phyloP scores from a whole-genome alignment of 30 jellyfish, hydroid and myxozoan species.

The Morbakka virulenta region DNA sequence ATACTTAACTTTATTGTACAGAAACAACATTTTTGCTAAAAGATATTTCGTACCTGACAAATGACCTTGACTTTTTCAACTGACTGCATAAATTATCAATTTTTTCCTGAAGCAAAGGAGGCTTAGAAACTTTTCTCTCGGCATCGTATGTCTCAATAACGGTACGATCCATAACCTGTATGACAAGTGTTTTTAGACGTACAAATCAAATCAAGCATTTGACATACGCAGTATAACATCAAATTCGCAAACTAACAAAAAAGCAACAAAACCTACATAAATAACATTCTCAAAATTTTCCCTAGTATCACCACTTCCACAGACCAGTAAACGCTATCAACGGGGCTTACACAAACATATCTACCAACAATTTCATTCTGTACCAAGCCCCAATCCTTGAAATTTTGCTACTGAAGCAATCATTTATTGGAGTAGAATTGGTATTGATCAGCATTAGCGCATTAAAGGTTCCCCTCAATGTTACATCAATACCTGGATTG shows the following conservation, averaged over 20 bases:
- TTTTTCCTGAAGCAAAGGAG: conserved; percentile 63
- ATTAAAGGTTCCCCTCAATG: too few species aligned
- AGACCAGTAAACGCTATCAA: too few species aligned
- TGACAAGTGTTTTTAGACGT: background rate
- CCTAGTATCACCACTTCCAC: too few species aligned
- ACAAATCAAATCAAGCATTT: background rate
- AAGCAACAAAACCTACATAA: background rate
- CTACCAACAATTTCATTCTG: too few species aligned
- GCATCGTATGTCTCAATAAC: conserved; percentile 80
- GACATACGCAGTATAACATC: background rate
- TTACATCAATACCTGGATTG: too few species aligned
- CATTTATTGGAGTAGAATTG: too few species aligned
- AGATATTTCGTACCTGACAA: conserved; percentile 74
- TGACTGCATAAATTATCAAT: conserved; percentile 52
- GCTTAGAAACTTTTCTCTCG: conserved; percentile 78
- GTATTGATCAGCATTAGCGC: too few species aligned
- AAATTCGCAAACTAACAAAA: background rate
- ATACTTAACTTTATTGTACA: background rate
- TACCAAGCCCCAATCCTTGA: too few species aligned
- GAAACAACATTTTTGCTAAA: too few species aligned
- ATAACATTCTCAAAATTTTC: background rate
- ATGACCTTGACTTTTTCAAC: conserved; percentile 72
- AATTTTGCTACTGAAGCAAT: too few species aligned
- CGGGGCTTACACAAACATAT: too few species aligned
- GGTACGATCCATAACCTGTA: conserved; percentile 91